Evolutionary conservation across 2,797 vertebrate genomes (phyloP).

Genomic region (Cheirogaleus major): DNA sequence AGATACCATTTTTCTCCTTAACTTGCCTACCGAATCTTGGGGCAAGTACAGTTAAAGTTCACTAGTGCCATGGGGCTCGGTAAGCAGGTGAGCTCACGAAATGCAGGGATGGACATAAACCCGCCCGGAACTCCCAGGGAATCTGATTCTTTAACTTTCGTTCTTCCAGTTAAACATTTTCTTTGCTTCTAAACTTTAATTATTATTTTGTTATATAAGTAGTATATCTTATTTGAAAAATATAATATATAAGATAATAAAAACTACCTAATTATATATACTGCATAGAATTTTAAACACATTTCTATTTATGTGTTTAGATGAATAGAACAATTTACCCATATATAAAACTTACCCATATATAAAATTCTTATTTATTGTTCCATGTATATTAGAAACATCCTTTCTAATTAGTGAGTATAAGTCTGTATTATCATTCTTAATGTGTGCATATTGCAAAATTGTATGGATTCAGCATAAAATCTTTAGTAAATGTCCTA

Average conservation of each 20-base stretch:
- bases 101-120: neutral
- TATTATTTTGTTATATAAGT: neutral
- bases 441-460: accelerated
- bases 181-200: neutral
- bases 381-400: too few relatives aligned
- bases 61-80: accelerated
- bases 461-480: neutral
- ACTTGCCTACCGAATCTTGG: neutral
- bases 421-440: neutral
- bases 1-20: neutral
- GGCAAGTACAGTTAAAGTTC: neutral
- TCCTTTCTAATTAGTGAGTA: neutral
- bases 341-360: accelerated
- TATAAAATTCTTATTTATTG: neutral
- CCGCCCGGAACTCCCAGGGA: neutral
- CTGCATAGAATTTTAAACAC: neutral
- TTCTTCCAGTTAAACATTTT: neutral
- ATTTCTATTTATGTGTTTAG: neutral
- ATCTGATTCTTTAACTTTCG: neutral
- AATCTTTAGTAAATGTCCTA: accelerated
- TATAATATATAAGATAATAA: neutral
- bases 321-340: neutral
- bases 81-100: neutral
- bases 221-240: neutral
- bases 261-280: neutral